Base-by-base conservation (phyloP, 92 coral and sea anemone genomes). In the Heliopora coerulea region DNA sequence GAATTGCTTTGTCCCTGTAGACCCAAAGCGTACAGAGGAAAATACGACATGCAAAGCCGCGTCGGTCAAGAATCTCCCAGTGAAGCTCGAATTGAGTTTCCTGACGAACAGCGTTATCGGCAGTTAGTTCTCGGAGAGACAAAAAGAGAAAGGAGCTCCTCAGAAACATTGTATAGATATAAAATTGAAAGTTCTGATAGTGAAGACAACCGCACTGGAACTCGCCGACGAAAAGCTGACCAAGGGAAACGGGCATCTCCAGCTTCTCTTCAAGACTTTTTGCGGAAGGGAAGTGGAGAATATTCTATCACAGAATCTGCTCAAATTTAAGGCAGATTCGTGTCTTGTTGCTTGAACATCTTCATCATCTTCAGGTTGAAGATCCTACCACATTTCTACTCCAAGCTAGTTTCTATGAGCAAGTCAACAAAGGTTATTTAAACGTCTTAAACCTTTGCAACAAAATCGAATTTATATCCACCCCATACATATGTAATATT, bases 31-130 rank as follows among this genome's bases (percentile, higher is more conserved):
- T 35, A 70, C 63, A 70, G 54, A 70, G 77, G 77, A 20, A 70
- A 70, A 70, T 70, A 70, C 41, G 77, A 70, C 50, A 70, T 70
- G 77, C 77, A 70, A 21, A 20, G 49, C 54, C 77, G 63, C 17
- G 48, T 29, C 20, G 32, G 63, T 8, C 77, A 62, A 28, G 77
- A 70, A 17, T 52, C 62, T 29, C 77, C 77, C 0, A 70, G 63
- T 70, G 96, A 89, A 78, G 85, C 89, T 8, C 74, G 85, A 0
- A 84, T 89, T 31, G 96, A 89, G 67, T 84, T 89, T 49, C 96
- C 96, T 8, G 82, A 90, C 25, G 96, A 89, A 58, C 96, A 87
- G 73, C 80, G 91, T 21, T 87, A 82, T 74, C 87, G 96, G 17
- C 96, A 89, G 76, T 83, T 89, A 19, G 89, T 89, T 25, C 63